phyloP scores from a whole-genome alignment of 1,140 invertebrate species.

The Lasaia peninsularis region DNA sequence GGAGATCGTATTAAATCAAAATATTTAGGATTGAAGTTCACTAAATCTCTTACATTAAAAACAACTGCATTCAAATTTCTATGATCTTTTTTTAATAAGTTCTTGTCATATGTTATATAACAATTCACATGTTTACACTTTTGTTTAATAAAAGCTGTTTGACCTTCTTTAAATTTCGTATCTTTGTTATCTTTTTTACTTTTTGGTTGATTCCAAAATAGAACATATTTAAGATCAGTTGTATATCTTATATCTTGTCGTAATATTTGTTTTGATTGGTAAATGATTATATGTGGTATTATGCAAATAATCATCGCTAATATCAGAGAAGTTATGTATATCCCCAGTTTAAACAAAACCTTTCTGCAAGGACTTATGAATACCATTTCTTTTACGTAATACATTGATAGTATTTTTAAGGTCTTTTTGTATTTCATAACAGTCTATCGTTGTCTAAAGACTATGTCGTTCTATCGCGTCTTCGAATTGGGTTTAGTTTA shows the following conservation, averaged over 20 bases:
- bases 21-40: constrained; percentile 23
- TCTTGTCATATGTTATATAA: constrained; percentile 48
- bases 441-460: neutral
- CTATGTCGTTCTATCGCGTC: neutral
- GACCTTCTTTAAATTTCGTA: constrained; percentile 30
- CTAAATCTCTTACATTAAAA: constrained; percentile 40
- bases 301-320: constrained; percentile 27
- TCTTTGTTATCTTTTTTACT: neutral
- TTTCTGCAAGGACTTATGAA: constrained; percentile 42
- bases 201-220: constrained; percentile 42
- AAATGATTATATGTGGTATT: constrained; percentile 29
- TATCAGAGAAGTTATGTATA: constrained; percentile 26
- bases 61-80: constrained; percentile 52
- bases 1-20: constrained; percentile 39
- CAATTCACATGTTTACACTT: constrained; percentile 54
- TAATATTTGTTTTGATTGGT: constrained; percentile 1
- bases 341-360: constrained; percentile 26
- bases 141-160: constrained; percentile 49
- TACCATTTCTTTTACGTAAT: constrained; percentile 49
- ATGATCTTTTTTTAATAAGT: constrained; percentile 32
- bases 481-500: neutral
- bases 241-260: constrained; percentile 23
- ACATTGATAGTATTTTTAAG: constrained; percentile 27
- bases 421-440: constrained; percentile 27
- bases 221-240: constrained; percentile 55